Percentiles rank a stretch among this genome's conserved stretches.
phyloP scores from a whole-genome alignment of 2,113 vertebrate species.

The Upupa epops region DNA sequence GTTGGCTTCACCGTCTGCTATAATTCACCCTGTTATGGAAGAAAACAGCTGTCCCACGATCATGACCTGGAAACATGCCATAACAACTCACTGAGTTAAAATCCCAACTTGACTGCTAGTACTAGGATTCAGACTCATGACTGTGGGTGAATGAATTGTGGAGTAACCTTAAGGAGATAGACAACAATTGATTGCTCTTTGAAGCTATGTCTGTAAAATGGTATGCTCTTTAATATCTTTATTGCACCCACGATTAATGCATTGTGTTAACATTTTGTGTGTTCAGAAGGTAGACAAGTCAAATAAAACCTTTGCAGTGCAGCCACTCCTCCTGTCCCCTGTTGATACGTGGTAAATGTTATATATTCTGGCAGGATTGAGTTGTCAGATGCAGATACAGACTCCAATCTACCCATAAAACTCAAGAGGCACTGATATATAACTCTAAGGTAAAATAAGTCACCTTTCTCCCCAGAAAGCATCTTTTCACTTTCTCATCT shows the following conservation, averaged over 20 bases:
- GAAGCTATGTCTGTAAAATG: slow-evolving; percentile 15
- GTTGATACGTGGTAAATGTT: neutral
- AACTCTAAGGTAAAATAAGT: neutral
- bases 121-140: slow-evolving; percentile 41
- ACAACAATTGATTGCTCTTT: slow-evolving; percentile 44
- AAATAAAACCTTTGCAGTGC: neutral
- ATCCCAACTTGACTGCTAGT: slow-evolving; percentile 68
- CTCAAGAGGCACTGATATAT: neutral
- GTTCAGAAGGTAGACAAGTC: slow-evolving; percentile 7
- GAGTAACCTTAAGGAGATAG: slow-evolving; percentile 29
- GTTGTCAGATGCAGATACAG: neutral
- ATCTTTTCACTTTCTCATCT: neutral
- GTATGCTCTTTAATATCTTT: slow-evolving; percentile 25
- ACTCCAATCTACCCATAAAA: neutral
- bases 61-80: slow-evolving; percentile 76
- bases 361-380: neutral
- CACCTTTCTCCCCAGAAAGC: neutral
- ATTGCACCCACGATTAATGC: neutral
- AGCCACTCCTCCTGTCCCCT: neutral
- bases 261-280: neutral
- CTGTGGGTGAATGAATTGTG: slow-evolving; percentile 57
- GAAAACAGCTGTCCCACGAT: slow-evolving; percentile 79
- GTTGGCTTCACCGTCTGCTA: slow-evolving; percentile 73
- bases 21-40: slow-evolving; percentile 76
- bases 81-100: slow-evolving; percentile 73